Base-by-base conservation (phyloP, 2,113 vertebrate species). In the Gymnocephalus cernua region DNA sequence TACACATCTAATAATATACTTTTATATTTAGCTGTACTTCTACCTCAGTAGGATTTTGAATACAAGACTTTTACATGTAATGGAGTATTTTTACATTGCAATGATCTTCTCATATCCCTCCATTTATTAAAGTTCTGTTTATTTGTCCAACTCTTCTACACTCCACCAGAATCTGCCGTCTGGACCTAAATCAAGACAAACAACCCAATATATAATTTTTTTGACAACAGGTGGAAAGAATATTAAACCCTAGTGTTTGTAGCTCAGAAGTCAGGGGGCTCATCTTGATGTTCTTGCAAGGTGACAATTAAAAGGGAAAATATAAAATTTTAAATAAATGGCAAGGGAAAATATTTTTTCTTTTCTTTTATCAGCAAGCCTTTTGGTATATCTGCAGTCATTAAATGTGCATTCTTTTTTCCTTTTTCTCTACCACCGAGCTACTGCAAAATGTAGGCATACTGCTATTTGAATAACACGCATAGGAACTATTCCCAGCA, bases 371-470 rank as follows among this genome's bases (percentile, higher is more conserved):
- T 58, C 47, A 67, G 29, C 47, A 57, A 58, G 57, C 1, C 15
- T 61, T 29, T 62, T 76, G n/a, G 11, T 41, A 23, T 67, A 27
- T 65, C 23, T 79, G 45, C 21, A 27, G 25, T 48, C 50, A 59
- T 79, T 80, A 84, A 79, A 72, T 58, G 48, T 87, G 44, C 41
- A 69, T 79, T 51, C 1, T 14, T 2, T 14, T 35, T 54, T 21
- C 6, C 4, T 32, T 32, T 48, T 59, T 25, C 53, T 67, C n/a
- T 13, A 12, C 4, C 21, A 29, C 12, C 1, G 2, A 54, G 71
- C 47, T 6, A 9, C 41, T 57, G 8, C 57, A 51, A 81, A 67
- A 66, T 69, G 23, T 8, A 66, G 19, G 3, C 15, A 84, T n/a
- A 58, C 51, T 54, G 50, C 18, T 47, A 5, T 70, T 51, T 70